phyloP scores from a whole-genome alignment of 2,797 vertebrate genomes.

The Esox lucius region DNA sequence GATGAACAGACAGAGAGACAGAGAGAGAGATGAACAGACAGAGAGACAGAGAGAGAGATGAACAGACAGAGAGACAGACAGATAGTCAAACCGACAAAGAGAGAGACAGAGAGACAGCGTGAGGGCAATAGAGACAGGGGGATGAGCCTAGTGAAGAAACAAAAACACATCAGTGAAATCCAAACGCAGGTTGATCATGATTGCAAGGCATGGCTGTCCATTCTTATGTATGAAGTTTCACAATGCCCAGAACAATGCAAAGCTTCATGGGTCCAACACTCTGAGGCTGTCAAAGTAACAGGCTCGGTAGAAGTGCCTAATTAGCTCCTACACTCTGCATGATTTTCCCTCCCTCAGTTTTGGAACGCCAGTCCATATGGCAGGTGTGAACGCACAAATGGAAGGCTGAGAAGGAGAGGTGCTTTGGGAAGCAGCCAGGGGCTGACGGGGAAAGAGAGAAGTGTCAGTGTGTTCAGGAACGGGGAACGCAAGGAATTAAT shows the following conservation, averaged over 20 bases:
- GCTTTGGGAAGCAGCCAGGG: not conserved
- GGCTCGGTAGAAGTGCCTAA: not conserved
- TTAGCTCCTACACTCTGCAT: not conserved
- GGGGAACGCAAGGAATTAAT: constrained; percentile 59
- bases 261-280: not conserved
- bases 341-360: not conserved
- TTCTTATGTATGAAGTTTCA: not conserved
- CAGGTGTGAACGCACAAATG: not conserved
- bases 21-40: too few species aligned
- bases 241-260: not conserved
- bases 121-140: too few species aligned
- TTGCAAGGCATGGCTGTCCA: not conserved
- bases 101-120: too few species aligned
- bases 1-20: not conserved
- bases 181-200: not conserved
- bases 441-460: not conserved
- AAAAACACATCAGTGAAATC: not conserved
- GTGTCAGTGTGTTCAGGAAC: constrained; percentile 10
- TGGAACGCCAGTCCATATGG: not conserved
- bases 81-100: too few species aligned
- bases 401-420: not conserved
- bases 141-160: not conserved
- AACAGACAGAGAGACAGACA: too few species aligned
- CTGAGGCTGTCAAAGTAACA: not conserved
- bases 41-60: too few species aligned